Base-by-base conservation (phyloP, 1,140 invertebrate species). In the Chlorops oryzae region DNA sequence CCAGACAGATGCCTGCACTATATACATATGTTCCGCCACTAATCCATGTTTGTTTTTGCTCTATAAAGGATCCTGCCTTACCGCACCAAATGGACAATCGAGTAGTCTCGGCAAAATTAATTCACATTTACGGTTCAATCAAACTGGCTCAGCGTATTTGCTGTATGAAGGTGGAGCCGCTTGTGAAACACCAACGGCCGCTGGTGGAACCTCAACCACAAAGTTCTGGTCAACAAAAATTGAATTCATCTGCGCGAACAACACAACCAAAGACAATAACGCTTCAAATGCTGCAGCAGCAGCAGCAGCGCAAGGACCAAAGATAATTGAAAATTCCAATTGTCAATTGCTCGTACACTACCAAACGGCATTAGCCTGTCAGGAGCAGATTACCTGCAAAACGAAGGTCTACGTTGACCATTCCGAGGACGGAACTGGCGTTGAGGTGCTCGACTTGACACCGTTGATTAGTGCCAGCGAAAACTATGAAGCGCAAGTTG, bases 271-370 rank as follows among this genome's bases (percentile, higher is more conserved):
- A 55, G 65, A 60, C 57, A 61, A 63, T 60, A 47, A 15, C 13
- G 28, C 10, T 10, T 13, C 21, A 9, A 17, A 12, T n/a, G 10
- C n/a, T 18, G 51, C 17, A 48, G 23, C 17, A 32, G 9, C 21
- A 27, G 25, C 47, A 56, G n/a, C 45, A 54, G 56, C 22, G 17
- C 15, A 46, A 20, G 22, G 12, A 32, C 65, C 74, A 32, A 52
- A 70, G 52, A 64, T 78, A 50, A 70, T 75, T 59, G 70, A 78
- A 62, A 62, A 70, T 54, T 59, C 71, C 46, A 51, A 66, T 62
- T 79, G 76, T 52, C 65, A 65, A 54, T 53, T 76, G 38, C 64
- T 75, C 44, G 74, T 79, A 57, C 71, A 77, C 55, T 78, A 72
- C 68, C 66, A 70, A 48, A 76, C 66, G 42, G 54, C 62, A 45